Conservation (phyloP, 30 jellyfish, hydroid and myxozoan genomes). For the Chrysaora quinquecirrha region DNA sequence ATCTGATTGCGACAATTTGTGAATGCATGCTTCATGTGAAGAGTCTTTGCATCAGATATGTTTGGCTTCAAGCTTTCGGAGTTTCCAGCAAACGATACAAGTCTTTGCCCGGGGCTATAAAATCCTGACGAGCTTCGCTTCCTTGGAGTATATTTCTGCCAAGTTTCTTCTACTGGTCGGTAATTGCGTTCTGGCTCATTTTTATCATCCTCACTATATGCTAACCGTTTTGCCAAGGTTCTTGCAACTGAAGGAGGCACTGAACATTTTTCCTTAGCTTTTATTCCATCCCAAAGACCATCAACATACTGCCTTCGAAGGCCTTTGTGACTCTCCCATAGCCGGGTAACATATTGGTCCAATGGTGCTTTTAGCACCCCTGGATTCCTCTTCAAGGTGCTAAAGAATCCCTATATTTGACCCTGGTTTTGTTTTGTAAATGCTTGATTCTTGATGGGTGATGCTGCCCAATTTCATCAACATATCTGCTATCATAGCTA, state of each 20-base stretch:
- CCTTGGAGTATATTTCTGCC: background rate
- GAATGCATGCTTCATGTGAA: background rate
- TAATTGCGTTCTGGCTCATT: background rate
- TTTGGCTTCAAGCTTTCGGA: background rate
- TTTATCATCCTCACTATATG: background rate
- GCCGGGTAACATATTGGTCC: background rate
- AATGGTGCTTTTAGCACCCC: background rate
- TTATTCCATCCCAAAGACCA: slow-evolving; percentile 16
- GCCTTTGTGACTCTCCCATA: slow-evolving; percentile 20
- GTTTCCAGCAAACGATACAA: background rate
- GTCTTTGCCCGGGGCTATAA: background rate
- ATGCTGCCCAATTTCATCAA: background rate
- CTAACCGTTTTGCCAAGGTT: background rate
- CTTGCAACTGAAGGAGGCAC: background rate
- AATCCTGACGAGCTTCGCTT: background rate
- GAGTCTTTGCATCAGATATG: background rate
- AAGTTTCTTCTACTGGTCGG: background rate
- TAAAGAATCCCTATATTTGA: background rate
- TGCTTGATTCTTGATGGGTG: background rate
- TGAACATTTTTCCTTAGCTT: background rate
- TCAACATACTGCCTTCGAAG: slow-evolving; percentile 4
- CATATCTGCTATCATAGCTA: background rate
- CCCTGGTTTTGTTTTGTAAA: background rate
- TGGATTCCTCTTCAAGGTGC: background rate
- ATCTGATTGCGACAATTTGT: background rate